Percentiles rank a stretch among this genome's conserved stretches.
phyloP scores from a whole-genome alignment of 2,888 invertebrate species.

The Margaritifera margaritifera region DNA sequence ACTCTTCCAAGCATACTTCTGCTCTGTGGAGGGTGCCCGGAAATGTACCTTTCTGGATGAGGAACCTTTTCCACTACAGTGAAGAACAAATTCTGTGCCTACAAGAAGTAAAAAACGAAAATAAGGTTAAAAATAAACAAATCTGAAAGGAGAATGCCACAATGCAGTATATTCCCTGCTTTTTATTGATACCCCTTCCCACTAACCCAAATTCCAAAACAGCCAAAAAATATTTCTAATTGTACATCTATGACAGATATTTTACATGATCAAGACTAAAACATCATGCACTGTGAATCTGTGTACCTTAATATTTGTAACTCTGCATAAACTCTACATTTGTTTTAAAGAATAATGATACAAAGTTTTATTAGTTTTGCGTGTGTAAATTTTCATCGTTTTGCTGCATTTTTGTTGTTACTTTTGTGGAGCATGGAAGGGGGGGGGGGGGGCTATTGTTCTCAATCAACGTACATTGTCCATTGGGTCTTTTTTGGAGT shows the following conservation, averaged over 20 bases:
- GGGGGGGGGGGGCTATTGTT: too few relatives aligned
- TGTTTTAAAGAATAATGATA: too few relatives aligned
- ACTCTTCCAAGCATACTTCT: slow-evolving; percentile 67
- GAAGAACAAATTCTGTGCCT: slow-evolving; percentile 61
- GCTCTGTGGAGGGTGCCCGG: slow-evolving; percentile 61
- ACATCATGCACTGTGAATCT: too few relatives aligned
- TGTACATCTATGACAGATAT: background rate
- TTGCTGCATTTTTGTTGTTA: too few relatives aligned
- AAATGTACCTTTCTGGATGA: slow-evolving; percentile 41
- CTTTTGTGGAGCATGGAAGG: too few relatives aligned
- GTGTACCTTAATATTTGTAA: too few relatives aligned
- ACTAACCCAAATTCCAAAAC: background rate
- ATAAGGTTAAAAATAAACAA: background rate
- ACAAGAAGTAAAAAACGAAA: slow-evolving; percentile 14
- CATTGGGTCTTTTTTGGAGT: too few relatives aligned
- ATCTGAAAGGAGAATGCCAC: background rate
- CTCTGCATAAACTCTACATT: too few relatives aligned
- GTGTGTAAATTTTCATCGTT: too few relatives aligned
- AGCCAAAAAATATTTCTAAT: background rate
- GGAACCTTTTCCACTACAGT: slow-evolving; percentile 27
- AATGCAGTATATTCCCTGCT: background rate
- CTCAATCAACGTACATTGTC: too few relatives aligned
- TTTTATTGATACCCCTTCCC: background rate
- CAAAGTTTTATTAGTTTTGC: too few relatives aligned
- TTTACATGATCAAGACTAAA: background rate